These are phyloP conservation scores for Cerceris ruficornis DNA, from an alignment of 2,888 invertebrate species.

Conservation along the genomic window DNA sequence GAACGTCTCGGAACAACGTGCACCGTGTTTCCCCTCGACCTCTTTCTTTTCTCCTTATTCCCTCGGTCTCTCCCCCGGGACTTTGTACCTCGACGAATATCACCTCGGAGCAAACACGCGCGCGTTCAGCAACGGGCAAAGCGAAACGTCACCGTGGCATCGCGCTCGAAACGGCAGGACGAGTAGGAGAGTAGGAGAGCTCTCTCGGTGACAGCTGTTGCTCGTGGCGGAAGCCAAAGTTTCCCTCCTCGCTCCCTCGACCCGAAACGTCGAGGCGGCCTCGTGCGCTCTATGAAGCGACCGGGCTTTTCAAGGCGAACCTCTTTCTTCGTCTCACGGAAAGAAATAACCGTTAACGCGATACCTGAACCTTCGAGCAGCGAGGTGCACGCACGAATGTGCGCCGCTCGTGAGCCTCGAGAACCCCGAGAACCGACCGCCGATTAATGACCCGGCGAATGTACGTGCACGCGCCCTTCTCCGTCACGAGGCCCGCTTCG, in stretches of 20 bases:
- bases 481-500: conserved; percentile 20
- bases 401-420: conserved; percentile 29
- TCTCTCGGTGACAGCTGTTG: conserved; percentile 48
- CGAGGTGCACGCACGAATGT: conserved; percentile 55
- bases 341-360: conserved; percentile 65
- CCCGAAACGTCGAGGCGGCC: conserved; percentile 35
- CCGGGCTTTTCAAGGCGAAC: conserved; percentile 44
- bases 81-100: too few species aligned
- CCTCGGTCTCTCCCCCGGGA: too few species aligned
- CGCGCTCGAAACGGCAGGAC: neutral
- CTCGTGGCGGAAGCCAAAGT: conserved; percentile 49
- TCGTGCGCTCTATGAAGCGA: conserved; percentile 52
- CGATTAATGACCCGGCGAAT: conserved; percentile 66
- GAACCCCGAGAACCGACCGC: conserved; percentile 24
- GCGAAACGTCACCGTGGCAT: neutral
- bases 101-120: too few species aligned
- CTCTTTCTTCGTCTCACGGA: conserved; percentile 52
- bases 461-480: conserved; percentile 51
- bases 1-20: neutral
- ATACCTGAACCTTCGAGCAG: conserved; percentile 49
- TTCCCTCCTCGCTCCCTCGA: conserved; percentile 26
- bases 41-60: neutral
- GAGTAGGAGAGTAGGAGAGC: neutral
- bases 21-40: neutral
- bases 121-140: too few species aligned